Evolutionary conservation across 2,888 invertebrate genomes (phyloP).

Genomic region (Nephrotoma guestfalica): DNA sequence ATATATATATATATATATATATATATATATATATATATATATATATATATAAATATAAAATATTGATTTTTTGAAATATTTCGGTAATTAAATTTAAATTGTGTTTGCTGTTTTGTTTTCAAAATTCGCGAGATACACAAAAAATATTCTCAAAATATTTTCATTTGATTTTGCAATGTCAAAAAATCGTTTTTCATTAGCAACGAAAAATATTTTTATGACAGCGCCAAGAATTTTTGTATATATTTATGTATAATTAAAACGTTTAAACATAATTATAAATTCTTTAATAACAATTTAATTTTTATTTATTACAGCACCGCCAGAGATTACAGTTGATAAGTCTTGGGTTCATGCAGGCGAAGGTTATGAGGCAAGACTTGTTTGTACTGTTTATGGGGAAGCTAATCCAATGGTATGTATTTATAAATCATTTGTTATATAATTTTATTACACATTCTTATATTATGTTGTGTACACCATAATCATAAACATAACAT

Average conservation of each 20-base stretch:
- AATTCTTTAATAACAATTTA: background rate
- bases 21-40: too few species aligned
- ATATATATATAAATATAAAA: background rate
- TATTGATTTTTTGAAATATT: background rate
- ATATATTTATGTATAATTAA: background rate
- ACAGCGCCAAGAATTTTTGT: background rate
- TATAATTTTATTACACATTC: slow-evolving; percentile 3
- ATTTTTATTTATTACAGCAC: slow-evolving; percentile 29
- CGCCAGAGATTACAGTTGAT: slow-evolving; percentile 43
- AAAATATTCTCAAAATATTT: background rate
- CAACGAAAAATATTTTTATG: background rate
- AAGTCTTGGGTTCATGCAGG: slow-evolving; percentile 44
- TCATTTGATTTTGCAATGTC: background rate
- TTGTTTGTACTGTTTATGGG: slow-evolving; percentile 42
- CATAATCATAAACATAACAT: background rate
- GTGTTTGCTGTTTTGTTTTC: background rate
- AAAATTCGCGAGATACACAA: background rate
- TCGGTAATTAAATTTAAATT: background rate
- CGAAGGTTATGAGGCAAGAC: slow-evolving; percentile 40
- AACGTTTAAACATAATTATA: background rate
- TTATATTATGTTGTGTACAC: background rate
- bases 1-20: too few species aligned
- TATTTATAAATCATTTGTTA: slow-evolving; percentile 5
- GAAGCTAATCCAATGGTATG: slow-evolving; percentile 42
- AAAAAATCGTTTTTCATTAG: background rate